Percentiles rank a stretch among this genome's conserved stretches.
phyloP scores from a whole-genome alignment of 2,113 vertebrate species.

The Xenopus borealis region DNA sequence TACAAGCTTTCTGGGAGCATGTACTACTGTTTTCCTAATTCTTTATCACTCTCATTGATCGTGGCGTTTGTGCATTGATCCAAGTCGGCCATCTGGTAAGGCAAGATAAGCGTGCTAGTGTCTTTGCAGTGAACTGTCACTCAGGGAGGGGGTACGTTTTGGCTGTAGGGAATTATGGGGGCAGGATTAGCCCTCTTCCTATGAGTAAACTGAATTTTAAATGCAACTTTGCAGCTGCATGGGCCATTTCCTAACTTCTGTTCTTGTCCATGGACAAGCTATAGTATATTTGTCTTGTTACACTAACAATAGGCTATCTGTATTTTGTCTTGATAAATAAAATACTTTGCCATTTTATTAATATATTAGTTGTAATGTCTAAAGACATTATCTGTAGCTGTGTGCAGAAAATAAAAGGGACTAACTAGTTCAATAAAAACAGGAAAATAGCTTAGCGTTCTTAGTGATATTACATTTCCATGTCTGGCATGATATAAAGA shows the following conservation, averaged over 20 bases:
- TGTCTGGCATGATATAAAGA: too few relatives aligned
- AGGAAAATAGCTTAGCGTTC: too few relatives aligned
- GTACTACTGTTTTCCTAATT: constrained; percentile 88
- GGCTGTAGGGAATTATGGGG: constrained; percentile 99
- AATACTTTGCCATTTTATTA: too few relatives aligned
- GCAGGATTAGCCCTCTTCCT: constrained; percentile 99
- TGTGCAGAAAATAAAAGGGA: too few relatives aligned
- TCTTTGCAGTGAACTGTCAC: constrained; percentile 99
- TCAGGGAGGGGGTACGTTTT: constrained; percentile 95
- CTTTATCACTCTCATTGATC: constrained; percentile 99
- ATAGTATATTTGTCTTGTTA: not conserved
- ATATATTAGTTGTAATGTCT: too few relatives aligned
- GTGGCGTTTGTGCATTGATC: constrained; percentile 99
- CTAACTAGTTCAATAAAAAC: too few relatives aligned
- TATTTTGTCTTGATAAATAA: too few relatives aligned
- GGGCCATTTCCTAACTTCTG: constrained; percentile 74
- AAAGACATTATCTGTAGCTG: too few relatives aligned
- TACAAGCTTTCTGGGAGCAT: constrained; percentile 87
- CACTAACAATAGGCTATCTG: too few relatives aligned
- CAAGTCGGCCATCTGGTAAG: constrained; percentile 99
- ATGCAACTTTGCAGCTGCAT: constrained; percentile 80
- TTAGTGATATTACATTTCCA: too few relatives aligned
- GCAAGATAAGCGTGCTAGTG: constrained; percentile 99
- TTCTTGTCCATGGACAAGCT: constrained; percentile 57
- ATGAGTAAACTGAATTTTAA: constrained; percentile 99